Conservation (phyloP, 2,888 invertebrate species). For the Deilephila elpenor region DNA sequence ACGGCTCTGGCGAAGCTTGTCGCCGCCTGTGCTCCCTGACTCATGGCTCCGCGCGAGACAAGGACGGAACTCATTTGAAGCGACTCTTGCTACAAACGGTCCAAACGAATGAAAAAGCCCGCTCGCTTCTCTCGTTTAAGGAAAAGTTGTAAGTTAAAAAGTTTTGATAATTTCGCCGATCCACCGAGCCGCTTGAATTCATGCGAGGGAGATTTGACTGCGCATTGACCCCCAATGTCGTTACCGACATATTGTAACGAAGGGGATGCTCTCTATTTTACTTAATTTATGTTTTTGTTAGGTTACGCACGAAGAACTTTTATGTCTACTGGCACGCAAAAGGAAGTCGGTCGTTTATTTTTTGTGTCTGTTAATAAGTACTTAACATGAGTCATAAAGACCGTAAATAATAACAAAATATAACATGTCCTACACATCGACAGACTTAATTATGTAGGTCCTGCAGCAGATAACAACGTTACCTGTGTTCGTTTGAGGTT, state of each 20-base stretch:
- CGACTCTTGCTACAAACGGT: slow-evolving; percentile 57
- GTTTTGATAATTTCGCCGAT: slow-evolving; percentile 80
- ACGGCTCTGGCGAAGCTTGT: slow-evolving; percentile 58
- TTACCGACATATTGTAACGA: slow-evolving; percentile 81
- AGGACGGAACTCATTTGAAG: slow-evolving; percentile 58
- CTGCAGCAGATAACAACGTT: neutral
- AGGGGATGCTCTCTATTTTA: slow-evolving; percentile 82
- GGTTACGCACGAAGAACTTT: slow-evolving; percentile 82
- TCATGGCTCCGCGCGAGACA: slow-evolving; percentile 57
- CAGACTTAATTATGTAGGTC: neutral
- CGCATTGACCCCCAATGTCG: slow-evolving; percentile 77
- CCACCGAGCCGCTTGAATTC: slow-evolving; percentile 63
- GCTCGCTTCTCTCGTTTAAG: slow-evolving; percentile 66
- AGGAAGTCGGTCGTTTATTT: slow-evolving; percentile 77
- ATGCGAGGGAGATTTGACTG: slow-evolving; percentile 73
- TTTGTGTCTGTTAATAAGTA: slow-evolving; percentile 75
- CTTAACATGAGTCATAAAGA: slow-evolving; percentile 67
- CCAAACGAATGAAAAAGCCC: slow-evolving; percentile 68
- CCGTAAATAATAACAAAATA: slow-evolving; percentile 49
- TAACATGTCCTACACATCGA: neutral
- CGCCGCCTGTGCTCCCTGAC: slow-evolving; percentile 49
- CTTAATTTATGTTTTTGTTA: slow-evolving; percentile 82
- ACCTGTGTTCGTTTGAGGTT: neutral
- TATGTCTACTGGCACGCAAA: slow-evolving; percentile 80
- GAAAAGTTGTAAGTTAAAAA: slow-evolving; percentile 83